Conservation (phyloP, 2,888 invertebrate species). For the Harmothoe impar region DNA sequence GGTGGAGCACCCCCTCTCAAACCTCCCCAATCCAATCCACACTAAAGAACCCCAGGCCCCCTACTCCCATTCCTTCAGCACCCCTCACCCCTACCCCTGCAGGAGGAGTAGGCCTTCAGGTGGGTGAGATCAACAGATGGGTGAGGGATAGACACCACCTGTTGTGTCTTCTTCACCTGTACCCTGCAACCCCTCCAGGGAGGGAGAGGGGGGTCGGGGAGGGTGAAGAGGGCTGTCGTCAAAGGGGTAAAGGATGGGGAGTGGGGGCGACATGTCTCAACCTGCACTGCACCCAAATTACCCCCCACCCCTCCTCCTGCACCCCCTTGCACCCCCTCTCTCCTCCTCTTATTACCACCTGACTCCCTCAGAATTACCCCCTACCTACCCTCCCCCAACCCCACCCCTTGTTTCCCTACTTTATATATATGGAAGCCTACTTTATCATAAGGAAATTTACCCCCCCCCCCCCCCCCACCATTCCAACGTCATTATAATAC, state of each 20-base stretch:
- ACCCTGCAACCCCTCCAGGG: not conserved
- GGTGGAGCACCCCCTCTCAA: no score
- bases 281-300: slow-evolving; percentile 9
- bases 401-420: no score
- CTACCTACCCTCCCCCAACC: no score
- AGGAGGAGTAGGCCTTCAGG: no score
- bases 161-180: not conserved
- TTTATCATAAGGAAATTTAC: no score
- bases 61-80: no score
- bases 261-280: not conserved
- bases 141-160: slow-evolving; percentile 21
- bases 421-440: no score
- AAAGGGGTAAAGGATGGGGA: no score
- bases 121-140: slow-evolving; percentile 47
- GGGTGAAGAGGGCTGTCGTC: not conserved
- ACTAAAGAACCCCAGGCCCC: no score
- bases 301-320: not conserved
- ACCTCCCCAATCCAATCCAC: no score
- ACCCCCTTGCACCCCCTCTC: not conserved
- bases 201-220: not conserved
- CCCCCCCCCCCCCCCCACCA: not conserved
- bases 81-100: no score
- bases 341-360: not conserved
- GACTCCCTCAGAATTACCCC: not conserved
- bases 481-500: not conserved